These are phyloP conservation scores for Semicossyphus pulcher DNA, from an alignment of 2,113 vertebrate genomes.

Conservation along the genomic window DNA sequence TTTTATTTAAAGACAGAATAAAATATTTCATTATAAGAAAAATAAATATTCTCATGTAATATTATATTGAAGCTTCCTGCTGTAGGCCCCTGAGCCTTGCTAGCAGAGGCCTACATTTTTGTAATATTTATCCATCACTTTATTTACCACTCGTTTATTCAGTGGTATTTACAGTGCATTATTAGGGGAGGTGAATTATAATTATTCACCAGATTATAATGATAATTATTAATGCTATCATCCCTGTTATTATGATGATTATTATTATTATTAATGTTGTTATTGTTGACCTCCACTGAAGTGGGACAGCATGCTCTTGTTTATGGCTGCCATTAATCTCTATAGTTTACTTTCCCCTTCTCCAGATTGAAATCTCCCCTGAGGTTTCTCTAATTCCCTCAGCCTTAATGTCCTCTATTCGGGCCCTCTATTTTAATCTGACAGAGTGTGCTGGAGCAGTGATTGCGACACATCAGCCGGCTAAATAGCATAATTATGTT, in stretches of 20 bases:
- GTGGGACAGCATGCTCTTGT: constrained; percentile 73
- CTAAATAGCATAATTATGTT: constrained; percentile 86
- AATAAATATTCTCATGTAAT: background rate
- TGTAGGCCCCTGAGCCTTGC: constrained; percentile 10
- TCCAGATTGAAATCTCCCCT: constrained; percentile 81
- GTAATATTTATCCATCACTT: too few species aligned
- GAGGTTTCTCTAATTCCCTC: constrained; percentile 83
- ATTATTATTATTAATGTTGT: constrained; percentile 49
- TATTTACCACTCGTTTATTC: background rate
- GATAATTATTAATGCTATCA: background rate
- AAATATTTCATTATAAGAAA: background rate
- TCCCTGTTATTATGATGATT: constrained; percentile 16
- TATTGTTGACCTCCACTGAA: constrained; percentile 70
- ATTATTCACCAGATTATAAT: background rate
- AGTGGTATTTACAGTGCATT: background rate
- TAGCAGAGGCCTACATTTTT: background rate
- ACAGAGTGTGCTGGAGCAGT: constrained; percentile 78
- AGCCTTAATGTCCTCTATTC: constrained; percentile 83
- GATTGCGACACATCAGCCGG: constrained; percentile 83
- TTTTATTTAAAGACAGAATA: background rate
- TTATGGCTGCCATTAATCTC: constrained; percentile 84
- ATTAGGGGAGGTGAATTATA: background rate
- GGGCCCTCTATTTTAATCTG: constrained; percentile 82
- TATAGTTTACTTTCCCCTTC: constrained; percentile 83
- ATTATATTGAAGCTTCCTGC: background rate